Percentiles rank a stretch among this genome's conserved stretches.
These are phyloP conservation scores for Harpegnathos saltator DNA, from an alignment of 1,140 invertebrate genomes.

Conservation along the genomic window DNA sequence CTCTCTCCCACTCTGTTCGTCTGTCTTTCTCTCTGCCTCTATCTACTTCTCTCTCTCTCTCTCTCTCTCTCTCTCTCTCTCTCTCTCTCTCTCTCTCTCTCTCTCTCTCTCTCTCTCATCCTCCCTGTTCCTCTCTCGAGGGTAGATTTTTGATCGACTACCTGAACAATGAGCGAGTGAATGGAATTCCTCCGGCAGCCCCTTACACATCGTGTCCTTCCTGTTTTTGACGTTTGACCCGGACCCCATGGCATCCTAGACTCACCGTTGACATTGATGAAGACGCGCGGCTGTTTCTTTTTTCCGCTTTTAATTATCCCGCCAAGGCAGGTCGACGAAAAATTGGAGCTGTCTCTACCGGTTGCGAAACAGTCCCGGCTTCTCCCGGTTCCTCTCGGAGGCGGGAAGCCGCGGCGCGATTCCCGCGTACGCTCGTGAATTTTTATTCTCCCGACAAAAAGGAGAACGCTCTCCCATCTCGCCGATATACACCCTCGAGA, in stretches of 20 bases:
- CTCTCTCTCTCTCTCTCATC: too few species aligned
- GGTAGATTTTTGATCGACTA: conserved; percentile 74
- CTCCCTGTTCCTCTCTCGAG: neutral
- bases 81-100: too few species aligned
- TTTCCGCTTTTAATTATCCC: conserved; percentile 36
- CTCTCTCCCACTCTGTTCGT: too few species aligned
- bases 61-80: neutral
- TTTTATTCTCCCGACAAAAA: too few species aligned
- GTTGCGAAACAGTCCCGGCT: too few species aligned
- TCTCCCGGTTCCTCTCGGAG: too few species aligned
- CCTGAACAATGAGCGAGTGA: conserved; percentile 72
- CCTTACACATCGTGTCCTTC: conserved; percentile 60
- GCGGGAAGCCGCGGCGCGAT: too few species aligned
- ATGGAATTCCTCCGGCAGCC: conserved; percentile 70
- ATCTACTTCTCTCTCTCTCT: too few species aligned
- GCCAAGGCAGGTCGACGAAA: neutral
- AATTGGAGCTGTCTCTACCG: conserved; percentile 21
- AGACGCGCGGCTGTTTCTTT: conserved; percentile 8
- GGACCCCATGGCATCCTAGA: conserved; percentile 28
- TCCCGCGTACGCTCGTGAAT: too few species aligned
- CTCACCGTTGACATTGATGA: conserved; percentile 30
- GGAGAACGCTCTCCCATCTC: too few species aligned
- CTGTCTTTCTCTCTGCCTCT: too few species aligned
- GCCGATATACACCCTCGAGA: too few species aligned
- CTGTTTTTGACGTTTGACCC: conserved; percentile 54